Conservation (phyloP, 2,113 vertebrate genomes). For the Aleadryas rufinucha region DNA sequence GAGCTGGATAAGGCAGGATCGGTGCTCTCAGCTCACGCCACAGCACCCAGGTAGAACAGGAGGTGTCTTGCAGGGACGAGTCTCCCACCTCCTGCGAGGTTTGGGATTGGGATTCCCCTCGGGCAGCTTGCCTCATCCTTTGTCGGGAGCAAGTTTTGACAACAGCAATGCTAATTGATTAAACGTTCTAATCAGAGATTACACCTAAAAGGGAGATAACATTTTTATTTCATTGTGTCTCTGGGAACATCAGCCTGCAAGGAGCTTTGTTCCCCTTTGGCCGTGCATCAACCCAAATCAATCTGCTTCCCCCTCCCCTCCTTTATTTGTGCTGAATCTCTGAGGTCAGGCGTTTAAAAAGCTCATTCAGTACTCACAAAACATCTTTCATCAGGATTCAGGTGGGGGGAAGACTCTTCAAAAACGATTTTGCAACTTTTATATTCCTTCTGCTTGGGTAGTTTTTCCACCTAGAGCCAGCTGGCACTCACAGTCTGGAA, state of each 20-base stretch:
- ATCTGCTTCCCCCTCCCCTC: neutral
- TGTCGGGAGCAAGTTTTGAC: slow-evolving; percentile 78
- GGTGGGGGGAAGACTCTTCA: neutral
- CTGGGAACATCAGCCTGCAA: neutral
- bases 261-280: neutral
- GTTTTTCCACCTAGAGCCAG: neutral
- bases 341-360: neutral
- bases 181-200: slow-evolving; percentile 77
- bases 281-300: neutral
- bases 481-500: neutral
- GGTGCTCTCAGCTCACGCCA: slow-evolving; percentile 40
- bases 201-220: slow-evolving; percentile 53
- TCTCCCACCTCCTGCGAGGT: slow-evolving; percentile 32
- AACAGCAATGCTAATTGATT: slow-evolving; percentile 81
- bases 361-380: neutral
- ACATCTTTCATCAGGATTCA: neutral
- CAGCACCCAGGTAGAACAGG: slow-evolving; percentile 45
- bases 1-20: slow-evolving; percentile 48
- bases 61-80: slow-evolving; percentile 63
- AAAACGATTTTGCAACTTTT: neutral
- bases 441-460: neutral
- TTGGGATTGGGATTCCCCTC: slow-evolving; percentile 26
- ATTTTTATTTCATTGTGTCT: slow-evolving; percentile 42
- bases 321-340: neutral
- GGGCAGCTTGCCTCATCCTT: slow-evolving; percentile 53